Percentiles rank a stretch among this genome's conserved stretches.
Conservation (phyloP, 1,140 invertebrate species). For the Arion vulgaris region DNA sequence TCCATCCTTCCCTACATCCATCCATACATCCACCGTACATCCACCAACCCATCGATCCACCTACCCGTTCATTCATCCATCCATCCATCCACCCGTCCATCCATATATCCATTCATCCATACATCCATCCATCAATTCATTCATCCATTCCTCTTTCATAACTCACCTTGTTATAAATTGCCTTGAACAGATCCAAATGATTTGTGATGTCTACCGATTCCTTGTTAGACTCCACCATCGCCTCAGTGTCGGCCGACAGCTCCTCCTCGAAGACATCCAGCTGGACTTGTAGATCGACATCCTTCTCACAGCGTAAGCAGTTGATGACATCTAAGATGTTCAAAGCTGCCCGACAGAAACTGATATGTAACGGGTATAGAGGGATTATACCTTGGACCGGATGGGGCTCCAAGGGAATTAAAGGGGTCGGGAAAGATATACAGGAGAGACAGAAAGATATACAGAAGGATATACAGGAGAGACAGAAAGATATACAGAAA, state of each 20-base stretch:
- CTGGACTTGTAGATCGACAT: conserved; percentile 64
- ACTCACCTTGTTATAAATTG: conserved; percentile 88
- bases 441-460: no score
- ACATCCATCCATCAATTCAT: no score
- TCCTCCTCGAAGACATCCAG: conserved; percentile 71
- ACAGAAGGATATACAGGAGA: no score
- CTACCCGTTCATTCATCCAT: no score
- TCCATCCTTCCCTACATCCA: no score
- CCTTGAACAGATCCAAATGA: conserved; percentile 93
- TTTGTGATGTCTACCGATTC: conserved; percentile 82
- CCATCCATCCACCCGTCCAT: no score
- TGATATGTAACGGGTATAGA: conserved; percentile 14
- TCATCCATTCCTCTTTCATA: no score
- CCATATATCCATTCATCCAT: no score
- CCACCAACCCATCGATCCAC: no score
- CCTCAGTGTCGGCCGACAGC: conserved; percentile 78
- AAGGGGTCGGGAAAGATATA: neutral
- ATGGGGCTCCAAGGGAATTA: conserved; percentile 2
- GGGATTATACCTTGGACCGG: neutral
- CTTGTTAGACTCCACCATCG: conserved; percentile 75
- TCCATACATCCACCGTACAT: no score
- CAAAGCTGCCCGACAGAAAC: conserved; percentile 61
- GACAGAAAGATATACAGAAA: no score
- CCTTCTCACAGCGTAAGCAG: conserved; percentile 75
- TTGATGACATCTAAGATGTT: conserved; percentile 72